These are phyloP conservation scores for Jacana jacana DNA, from an alignment of 2,113 vertebrate genomes.

Conservation along the genomic window DNA sequence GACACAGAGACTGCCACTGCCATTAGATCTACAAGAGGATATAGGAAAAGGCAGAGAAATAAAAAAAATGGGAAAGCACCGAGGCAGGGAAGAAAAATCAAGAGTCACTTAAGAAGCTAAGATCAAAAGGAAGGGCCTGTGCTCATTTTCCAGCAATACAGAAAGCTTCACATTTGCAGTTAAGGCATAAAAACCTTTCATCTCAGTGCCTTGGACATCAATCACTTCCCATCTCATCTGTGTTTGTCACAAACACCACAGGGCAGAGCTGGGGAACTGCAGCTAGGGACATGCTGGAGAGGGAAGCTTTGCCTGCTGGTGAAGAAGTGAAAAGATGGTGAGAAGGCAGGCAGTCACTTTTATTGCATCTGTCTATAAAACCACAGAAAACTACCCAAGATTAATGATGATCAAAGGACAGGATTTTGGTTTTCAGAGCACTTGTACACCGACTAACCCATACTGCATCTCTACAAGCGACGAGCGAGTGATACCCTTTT, in stretches of 20 bases:
- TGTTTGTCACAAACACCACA: background rate
- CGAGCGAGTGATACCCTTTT: background rate
- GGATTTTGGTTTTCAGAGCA: background rate
- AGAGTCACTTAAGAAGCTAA: background rate
- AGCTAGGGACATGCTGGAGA: background rate
- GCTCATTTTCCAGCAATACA: background rate
- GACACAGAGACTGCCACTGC: background rate
- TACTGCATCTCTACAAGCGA: background rate
- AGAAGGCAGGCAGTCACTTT: background rate
- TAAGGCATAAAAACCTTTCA: slow-evolving; percentile 19
- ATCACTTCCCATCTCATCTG: background rate
- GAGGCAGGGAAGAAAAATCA: background rate
- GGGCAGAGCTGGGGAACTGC: background rate
- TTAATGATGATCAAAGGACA: background rate
- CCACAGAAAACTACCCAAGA: background rate
- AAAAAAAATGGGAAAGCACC: background rate
- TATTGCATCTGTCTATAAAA: background rate
- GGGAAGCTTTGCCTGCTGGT: background rate
- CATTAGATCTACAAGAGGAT: background rate
- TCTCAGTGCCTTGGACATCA: background rate
- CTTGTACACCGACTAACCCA: too few species aligned
- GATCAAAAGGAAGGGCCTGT: slow-evolving; percentile 13
- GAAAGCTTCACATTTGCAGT: background rate
- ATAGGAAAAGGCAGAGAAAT: background rate
- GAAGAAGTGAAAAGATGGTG: background rate